phyloP scores from a whole-genome alignment of 2,113 vertebrate genomes.

The Hemiprocne comata region DNA sequence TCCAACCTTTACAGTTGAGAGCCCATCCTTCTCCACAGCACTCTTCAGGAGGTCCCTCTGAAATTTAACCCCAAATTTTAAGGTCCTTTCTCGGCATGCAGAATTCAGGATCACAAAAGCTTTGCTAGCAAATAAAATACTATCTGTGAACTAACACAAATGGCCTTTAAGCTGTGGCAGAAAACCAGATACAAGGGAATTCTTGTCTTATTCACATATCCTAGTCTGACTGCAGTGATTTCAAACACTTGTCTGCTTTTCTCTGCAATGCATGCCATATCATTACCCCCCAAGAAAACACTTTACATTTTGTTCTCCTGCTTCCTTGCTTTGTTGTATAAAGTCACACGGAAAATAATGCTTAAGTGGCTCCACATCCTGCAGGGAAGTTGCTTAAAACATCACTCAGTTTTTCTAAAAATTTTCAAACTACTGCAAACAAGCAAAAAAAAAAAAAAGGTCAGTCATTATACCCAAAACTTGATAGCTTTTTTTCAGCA shows the following conservation, averaged over 20 bases:
- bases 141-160: neutral
- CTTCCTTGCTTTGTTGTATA: slow-evolving; percentile 45
- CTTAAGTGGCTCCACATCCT: slow-evolving; percentile 53
- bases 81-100: neutral
- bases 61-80: neutral
- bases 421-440: slow-evolving; percentile 51
- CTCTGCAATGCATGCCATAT: neutral
- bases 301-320: slow-evolving; percentile 48
- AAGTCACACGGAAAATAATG: slow-evolving; percentile 65
- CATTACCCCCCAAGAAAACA: slow-evolving; percentile 32
- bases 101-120: neutral
- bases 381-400: slow-evolving; percentile 71
- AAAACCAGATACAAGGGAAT: neutral
- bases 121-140: neutral
- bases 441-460: slow-evolving; percentile 63
- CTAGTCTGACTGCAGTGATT: slow-evolving; percentile 26
- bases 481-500: slow-evolving; percentile 54
- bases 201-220: neutral
- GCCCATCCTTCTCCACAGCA: neutral
- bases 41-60: neutral
- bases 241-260: slow-evolving; percentile 2
- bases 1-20: neutral
- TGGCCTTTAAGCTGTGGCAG: neutral
- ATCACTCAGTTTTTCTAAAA: slow-evolving; percentile 63
- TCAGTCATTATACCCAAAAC: slow-evolving; percentile 57